Percentiles rank a stretch among this genome's conserved stretches.
phyloP scores from a whole-genome alignment of 2,888 invertebrate species.

The Lasioglossum vierecki region DNA sequence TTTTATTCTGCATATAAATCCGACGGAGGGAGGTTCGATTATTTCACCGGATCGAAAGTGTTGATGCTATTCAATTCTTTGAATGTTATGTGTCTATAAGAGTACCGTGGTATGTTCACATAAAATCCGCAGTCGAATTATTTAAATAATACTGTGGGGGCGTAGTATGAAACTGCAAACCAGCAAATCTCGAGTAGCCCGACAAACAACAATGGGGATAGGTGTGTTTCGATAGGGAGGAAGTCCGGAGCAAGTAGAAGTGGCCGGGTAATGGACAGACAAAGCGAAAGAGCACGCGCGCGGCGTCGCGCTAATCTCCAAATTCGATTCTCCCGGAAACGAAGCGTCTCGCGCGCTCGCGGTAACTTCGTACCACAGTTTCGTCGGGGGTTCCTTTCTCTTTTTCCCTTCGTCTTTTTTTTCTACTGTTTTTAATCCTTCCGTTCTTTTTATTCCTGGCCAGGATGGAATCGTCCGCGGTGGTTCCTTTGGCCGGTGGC shows the following conservation, averaged over 20 bases:
- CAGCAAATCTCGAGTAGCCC: background rate
- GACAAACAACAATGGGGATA: background rate
- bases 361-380: constrained; percentile 3
- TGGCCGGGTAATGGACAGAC: constrained; percentile 8
- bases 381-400: background rate
- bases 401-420: background rate
- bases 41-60: no score
- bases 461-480: background rate
- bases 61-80: no score
- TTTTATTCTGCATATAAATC: no score
- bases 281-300: background rate
- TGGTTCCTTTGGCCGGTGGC: constrained; percentile 13
- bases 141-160: background rate
- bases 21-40: no score
- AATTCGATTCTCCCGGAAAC: background rate
- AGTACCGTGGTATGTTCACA: no score
- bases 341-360: background rate
- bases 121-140: background rate
- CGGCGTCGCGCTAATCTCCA: constrained; percentile 1
- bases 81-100: no score
- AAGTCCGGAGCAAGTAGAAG: background rate
- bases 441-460: background rate
- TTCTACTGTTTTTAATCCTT: background rate
- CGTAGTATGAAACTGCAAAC: background rate
- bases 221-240: background rate